Conservation (phyloP, 2,113 vertebrate genomes). For the Maccullochella peelii region DNA sequence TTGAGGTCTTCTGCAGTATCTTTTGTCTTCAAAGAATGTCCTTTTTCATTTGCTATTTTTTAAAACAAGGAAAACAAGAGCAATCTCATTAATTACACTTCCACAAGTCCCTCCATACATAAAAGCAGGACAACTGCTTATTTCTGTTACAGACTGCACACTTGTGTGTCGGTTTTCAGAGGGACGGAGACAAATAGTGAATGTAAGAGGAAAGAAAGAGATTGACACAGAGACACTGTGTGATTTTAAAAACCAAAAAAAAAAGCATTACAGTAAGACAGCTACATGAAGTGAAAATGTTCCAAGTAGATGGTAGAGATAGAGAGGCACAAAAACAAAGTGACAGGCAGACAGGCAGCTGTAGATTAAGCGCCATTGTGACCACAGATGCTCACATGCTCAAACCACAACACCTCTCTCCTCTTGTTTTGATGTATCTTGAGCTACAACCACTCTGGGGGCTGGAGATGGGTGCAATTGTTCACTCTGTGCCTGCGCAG, state of each 20-base stretch:
- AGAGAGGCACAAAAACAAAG: slow-evolving; percentile 48
- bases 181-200: neutral
- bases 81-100: slow-evolving; percentile 13
- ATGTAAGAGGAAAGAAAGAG: neutral
- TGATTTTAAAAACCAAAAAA: slow-evolving; percentile 8
- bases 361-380: slow-evolving; percentile 57
- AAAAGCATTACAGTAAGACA: slow-evolving; percentile 2
- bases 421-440: slow-evolving; percentile 48
- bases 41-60: neutral
- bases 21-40: slow-evolving; percentile 11
- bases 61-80: neutral
- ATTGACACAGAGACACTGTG: neutral
- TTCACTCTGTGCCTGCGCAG: slow-evolving; percentile 10
- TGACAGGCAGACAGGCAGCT: slow-evolving; percentile 63
- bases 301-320: slow-evolving; percentile 55
- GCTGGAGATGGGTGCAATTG: slow-evolving; percentile 18
- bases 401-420: slow-evolving; percentile 66
- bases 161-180: neutral
- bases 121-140: neutral
- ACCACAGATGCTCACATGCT: slow-evolving; percentile 70
- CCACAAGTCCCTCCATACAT: neutral
- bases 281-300: slow-evolving; percentile 29
- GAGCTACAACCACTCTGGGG: slow-evolving; percentile 47
- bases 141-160: neutral
- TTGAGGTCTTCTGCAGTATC: neutral